phyloP scores from a whole-genome alignment of 2,113 vertebrate genomes.

The Eurystomus gularis region DNA sequence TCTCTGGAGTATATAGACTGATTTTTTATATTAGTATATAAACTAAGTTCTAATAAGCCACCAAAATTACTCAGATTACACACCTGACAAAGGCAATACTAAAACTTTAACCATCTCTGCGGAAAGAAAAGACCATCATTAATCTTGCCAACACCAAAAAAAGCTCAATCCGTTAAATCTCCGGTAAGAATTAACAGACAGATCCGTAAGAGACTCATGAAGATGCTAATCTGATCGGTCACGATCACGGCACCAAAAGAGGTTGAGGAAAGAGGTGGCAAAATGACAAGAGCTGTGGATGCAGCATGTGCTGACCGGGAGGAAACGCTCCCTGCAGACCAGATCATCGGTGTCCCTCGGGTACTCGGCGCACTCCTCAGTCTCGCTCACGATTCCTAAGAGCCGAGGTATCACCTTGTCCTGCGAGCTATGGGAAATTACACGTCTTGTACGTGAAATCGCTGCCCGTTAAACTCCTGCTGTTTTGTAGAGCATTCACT shows the following conservation, averaged over 20 bases:
- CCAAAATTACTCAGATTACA: background rate
- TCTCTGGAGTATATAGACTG: background rate
- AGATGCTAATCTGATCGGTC: background rate
- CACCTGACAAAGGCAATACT: background rate
- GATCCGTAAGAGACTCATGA: background rate
- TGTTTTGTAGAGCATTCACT: rapidly evolving
- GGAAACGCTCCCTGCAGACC: background rate
- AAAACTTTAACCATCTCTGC: background rate
- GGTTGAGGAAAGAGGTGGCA: background rate
- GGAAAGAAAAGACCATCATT: background rate
- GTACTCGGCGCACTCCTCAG: background rate
- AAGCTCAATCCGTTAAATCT: background rate
- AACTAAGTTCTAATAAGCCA: conserved; percentile 13
- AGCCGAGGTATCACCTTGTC: background rate
- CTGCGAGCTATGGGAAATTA: background rate
- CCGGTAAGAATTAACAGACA: background rate
- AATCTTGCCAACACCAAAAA: background rate
- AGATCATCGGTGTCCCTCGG: background rate
- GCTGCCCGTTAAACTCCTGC: background rate
- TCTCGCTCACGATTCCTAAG: background rate
- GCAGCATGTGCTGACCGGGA: rapidly evolving
- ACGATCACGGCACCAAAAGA: background rate
- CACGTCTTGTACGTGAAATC: background rate
- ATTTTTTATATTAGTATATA: background rate
- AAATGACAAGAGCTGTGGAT: background rate